Base-by-base conservation (phyloP, 2,888 invertebrate genomes). In the Stictocephala bisonia region DNA sequence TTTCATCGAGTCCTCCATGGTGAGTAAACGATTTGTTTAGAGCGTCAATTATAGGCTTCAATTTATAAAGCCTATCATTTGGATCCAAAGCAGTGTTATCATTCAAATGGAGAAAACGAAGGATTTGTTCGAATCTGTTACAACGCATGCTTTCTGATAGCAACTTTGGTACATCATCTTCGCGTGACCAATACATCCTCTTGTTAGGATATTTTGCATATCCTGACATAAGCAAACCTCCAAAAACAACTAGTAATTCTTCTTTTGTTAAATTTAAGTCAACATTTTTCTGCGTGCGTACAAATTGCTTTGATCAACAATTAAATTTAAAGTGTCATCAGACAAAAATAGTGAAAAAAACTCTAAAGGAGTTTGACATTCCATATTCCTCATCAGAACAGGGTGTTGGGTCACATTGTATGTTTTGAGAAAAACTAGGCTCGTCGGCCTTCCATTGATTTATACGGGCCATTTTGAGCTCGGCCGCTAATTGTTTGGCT, bases 131-230 rank as follows among this genome's bases (percentile, higher is more conserved):
- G 20, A 70, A 70, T 15, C 53, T 27, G 41, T 70, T 68, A 27
- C 51, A 51, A 11, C 51, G 15, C 27, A 70, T 70, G 56, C 70
- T 70, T 26, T 70, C 20, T 35, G 40, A 40, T 15, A 71, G 27
- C 18, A 71, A 40, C 20, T 27, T 60, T 6, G 71, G 70, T 6
- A 56, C 41, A 70, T 70, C 70, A 56, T 70, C 31, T 31, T 60
- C 60, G 20, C 3, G 35, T 56, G 70, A 70, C 70, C 56, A 70
- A 20, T 56, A 70, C 40, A 70, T 53, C 13, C 56, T 24, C 41
- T 70, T 56, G 40, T 70, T 70, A 20, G 70, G 70, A 24, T 70
- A 53, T 40, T 70, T 70, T 7, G 70, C 70, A 56, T 70, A 70
- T 20, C 70, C 70, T 35, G 70, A 70, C 56, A 70, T 53, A 18